A percentile compares a stretch with the other conserved stretches of the same genome.
Conservation (phyloP, 2,113 vertebrate genomes). For the Mustela nigripes region DNA sequence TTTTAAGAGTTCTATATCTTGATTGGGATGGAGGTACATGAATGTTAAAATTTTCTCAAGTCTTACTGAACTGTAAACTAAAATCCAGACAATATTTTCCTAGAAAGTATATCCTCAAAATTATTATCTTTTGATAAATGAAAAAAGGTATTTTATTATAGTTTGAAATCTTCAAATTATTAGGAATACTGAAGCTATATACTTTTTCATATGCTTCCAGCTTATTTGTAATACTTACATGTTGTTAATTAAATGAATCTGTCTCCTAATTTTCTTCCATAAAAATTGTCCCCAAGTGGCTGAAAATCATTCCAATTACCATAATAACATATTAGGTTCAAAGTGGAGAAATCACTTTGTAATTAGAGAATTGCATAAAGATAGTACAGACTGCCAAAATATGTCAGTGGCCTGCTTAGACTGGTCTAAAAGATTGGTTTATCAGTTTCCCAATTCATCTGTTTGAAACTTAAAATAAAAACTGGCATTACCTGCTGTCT, state of each 20-base stretch:
- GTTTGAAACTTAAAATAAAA: background rate
- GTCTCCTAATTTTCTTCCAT: background rate
- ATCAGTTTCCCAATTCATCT: background rate
- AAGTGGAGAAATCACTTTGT: background rate
- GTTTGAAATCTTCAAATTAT: background rate
- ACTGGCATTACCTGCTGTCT: background rate
- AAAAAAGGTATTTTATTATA: background rate
- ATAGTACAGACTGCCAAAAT: background rate
- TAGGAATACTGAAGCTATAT: background rate
- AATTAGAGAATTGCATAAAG: background rate
- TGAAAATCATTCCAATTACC: background rate
- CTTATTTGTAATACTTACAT: background rate
- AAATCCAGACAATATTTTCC: background rate
- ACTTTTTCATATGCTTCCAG: background rate
- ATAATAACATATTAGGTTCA: background rate
- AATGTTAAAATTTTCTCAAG: background rate
- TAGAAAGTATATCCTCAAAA: background rate
- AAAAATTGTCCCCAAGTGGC: background rate
- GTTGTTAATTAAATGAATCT: background rate
- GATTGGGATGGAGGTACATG: background rate
- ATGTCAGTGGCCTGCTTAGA: background rate
- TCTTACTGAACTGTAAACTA: background rate
- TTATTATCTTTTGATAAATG: background rate
- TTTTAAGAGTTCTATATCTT: background rate
- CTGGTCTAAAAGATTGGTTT: background rate